These are phyloP conservation scores for Dendrolimus pini DNA, from an alignment of 2,888 invertebrate species.

Conservation along the genomic window DNA sequence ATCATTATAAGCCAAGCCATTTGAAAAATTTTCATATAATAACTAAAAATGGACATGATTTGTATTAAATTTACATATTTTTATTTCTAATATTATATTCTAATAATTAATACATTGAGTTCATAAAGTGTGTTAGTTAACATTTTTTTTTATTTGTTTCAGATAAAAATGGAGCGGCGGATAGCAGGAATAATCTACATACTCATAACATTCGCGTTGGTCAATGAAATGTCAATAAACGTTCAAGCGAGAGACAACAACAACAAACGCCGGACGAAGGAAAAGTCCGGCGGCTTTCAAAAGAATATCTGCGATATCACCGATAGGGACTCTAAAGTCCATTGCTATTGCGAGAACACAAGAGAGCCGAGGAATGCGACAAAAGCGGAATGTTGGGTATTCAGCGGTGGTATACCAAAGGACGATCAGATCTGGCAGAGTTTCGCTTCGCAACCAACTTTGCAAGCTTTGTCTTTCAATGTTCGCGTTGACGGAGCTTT, in stretches of 20 bases:
- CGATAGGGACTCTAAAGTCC: slow-evolving; percentile 74
- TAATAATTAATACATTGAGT: too few species aligned
- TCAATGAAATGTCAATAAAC: slow-evolving; percentile 67
- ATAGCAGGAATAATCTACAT: slow-evolving; percentile 59
- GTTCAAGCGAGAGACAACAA: slow-evolving; percentile 65
- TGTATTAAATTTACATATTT: too few species aligned
- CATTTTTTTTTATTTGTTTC: slow-evolving; percentile 50
- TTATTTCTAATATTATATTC: too few species aligned
- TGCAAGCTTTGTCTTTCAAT: slow-evolving; percentile 83
- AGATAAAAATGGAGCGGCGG: slow-evolving; percentile 63
- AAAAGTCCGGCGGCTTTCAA: slow-evolving; percentile 64
- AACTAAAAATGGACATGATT: too few species aligned
- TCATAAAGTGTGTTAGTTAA: background rate
- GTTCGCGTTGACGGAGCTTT: slow-evolving; percentile 82
- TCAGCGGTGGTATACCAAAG: slow-evolving; percentile 80
- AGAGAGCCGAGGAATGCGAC: slow-evolving; percentile 76
- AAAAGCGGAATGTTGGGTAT: slow-evolving; percentile 87
- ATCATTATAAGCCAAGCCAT: too few species aligned
- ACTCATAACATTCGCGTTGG: slow-evolving; percentile 58
- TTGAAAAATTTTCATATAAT: too few species aligned
- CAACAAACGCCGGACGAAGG: slow-evolving; percentile 61
- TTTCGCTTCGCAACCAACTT: slow-evolving; percentile 82
- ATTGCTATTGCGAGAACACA: slow-evolving; percentile 81
- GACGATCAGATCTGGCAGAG: slow-evolving; percentile 85
- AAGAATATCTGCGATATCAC: slow-evolving; percentile 78